Evolutionary conservation across 1,140 invertebrate species (phyloP).

Genomic region (Aphaenogaster rudis): DNA sequence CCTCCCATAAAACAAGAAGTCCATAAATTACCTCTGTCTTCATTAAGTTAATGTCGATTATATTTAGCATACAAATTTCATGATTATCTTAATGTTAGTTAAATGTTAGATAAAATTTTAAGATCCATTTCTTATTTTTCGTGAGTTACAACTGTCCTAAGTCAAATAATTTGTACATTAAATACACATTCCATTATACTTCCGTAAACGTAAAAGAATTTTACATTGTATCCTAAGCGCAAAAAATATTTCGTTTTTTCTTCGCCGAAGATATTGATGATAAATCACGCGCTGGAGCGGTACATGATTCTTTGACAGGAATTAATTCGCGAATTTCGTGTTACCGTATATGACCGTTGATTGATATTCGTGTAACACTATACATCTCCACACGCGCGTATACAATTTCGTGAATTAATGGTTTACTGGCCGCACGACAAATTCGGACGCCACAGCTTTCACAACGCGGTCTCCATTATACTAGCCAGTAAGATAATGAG

Average conservation of each 20-base stretch:
- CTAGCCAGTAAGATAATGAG: not conserved
- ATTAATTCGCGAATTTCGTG: constrained; percentile 63
- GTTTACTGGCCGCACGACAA: constrained; percentile 45
- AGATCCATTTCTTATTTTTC: constrained; percentile 13
- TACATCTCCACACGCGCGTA: not conserved
- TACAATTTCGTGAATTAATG: constrained; percentile 55
- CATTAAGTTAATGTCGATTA: not conserved
- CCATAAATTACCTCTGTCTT: not conserved
- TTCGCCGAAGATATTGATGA: constrained; percentile 25
- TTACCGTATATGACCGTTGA: constrained; percentile 43
- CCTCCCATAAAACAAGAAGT: not conserved
- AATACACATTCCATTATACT: not conserved
- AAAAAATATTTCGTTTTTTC: constrained; percentile 15
- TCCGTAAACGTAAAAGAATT: not conserved
- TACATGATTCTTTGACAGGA: constrained; percentile 48
- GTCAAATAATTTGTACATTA: not conserved
- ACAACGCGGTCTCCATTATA: not conserved
- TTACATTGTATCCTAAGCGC: not conserved
- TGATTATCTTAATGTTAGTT: not conserved
- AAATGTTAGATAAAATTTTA: not conserved
- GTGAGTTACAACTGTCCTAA: not conserved
- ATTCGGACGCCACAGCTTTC: constrained; percentile 23
- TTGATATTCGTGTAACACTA: constrained; percentile 55
- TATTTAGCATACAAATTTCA: not conserved
- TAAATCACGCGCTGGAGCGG: not conserved